Base-by-base conservation (phyloP, 2,113 vertebrate species). In the Sinocyclocheilus maitianheensis region DNA sequence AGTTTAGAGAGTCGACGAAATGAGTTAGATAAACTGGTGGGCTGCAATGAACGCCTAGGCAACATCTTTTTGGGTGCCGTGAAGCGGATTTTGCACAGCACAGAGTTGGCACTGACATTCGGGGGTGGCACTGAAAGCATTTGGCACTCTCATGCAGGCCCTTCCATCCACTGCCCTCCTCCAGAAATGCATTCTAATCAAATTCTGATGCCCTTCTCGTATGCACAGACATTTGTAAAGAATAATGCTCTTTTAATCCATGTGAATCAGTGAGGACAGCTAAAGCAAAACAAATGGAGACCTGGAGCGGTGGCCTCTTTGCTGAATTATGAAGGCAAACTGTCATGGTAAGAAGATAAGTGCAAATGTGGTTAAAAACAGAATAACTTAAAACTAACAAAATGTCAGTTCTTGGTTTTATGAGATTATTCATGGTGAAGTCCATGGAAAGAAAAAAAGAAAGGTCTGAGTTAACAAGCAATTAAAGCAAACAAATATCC, bases 111-210 rank as follows among this genome's bases (percentile, higher is more conserved):
- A 82, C 53, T 63, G 71, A 72, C 30, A 85, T 26, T 72, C 22
- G 65, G 37, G 48, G 55, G 58, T 62, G 71, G 53, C 26, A 85
- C 26, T 79, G 71, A 75, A 77, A 85, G 48, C 13, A n/a, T 80
- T 43, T 83, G 75, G 79, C 74, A 53, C 18, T 8, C 13, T 34
- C 12, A 43, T 3, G 20, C 53, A 83, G 43, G 37, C 40, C 7
- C 20, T 34, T 71, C 51, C 55, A 65, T 77, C 55, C 34, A 65
- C 65, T 58, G 48, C 53, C 63, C 77, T 87, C 58, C 43, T 65
- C 24, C 62, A 85, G 77, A 85, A 78, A 83, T 30, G 20, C 18
- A 43, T 84, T 79, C 71, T 53, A 78, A 79, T 79, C 74, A 83
- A 72, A 78, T 83, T 53, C 80, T 12, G 20, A 77, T 53, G 16